Conservation (phyloP, 2,113 vertebrate genomes). For the Leptocoma aspasia region DNA sequence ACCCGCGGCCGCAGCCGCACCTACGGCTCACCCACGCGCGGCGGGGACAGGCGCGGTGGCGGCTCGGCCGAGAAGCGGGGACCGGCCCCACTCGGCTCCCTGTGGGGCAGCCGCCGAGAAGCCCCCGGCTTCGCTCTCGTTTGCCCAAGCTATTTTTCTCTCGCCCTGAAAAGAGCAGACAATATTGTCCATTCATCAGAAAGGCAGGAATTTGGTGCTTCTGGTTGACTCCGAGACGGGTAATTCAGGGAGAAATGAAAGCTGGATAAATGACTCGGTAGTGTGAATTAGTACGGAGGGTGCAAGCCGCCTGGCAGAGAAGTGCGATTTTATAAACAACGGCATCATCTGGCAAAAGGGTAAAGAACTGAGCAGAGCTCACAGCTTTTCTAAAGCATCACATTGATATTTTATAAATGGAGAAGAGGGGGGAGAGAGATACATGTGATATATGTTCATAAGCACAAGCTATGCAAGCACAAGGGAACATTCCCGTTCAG, state of each 20-base stretch:
- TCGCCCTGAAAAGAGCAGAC: background rate
- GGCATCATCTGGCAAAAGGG: conserved; percentile 15
- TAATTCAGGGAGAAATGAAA: background rate
- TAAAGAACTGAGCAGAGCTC: background rate
- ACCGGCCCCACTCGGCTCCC: background rate
- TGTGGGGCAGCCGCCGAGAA: background rate
- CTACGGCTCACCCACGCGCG: background rate
- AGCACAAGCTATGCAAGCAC: background rate
- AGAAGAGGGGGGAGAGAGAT: background rate
- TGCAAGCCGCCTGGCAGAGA: background rate
- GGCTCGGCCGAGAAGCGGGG: background rate
- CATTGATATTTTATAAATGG: background rate
- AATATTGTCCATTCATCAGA: conserved; percentile 23
- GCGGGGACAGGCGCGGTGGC: background rate
- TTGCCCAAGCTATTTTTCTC: conserved; percentile 3
- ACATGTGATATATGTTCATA: background rate
- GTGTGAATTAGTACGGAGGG: conserved; percentile 6
- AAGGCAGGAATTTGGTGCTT: conserved; percentile 39
- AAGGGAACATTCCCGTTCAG: background rate
- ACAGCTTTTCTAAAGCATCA: background rate
- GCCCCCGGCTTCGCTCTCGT: background rate
- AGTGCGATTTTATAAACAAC: background rate
- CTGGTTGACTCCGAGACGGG: conserved; percentile 13
- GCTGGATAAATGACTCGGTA: background rate
- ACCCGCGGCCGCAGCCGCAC: background rate